Evolutionary conservation across 1,140 invertebrate species (phyloP), one percentile per base, ranked within the genome.

Genomic region (Ceratina japonica): DNA sequence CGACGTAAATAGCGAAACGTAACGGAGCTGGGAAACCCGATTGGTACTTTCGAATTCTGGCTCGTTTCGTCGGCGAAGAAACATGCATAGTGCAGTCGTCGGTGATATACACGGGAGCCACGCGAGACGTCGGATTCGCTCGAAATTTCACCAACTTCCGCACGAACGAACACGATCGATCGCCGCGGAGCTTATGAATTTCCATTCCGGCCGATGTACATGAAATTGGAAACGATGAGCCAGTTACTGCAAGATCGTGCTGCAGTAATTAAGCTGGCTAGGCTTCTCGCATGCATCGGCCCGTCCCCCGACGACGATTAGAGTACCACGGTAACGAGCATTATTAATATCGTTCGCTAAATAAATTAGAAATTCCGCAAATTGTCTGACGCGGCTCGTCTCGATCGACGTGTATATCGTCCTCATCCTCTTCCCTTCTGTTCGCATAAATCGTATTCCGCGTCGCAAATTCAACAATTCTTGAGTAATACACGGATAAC

Each of bases 201-300:
- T 27, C 18, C 75, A 20, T 68, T 56, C 10, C 66, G 8, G 54
- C 15, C 22, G 58, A 20, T 44, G 58, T 18, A 31, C 75, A 37
- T 24, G 59, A 65, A 58, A 78, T 79, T 61, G 59, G 54, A 59
- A 79, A 54, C 54, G 73, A 62, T 3, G 24, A 74, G 56, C 31
- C 49, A 52, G 44, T 79, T 75, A 31, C 78, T 63, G 78, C 78
- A 76, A 69, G 73, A 76, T 71, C 31, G 24, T 44, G 68, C 68
- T 52, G 75, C 75, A 78, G 75, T 79, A 71, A 79, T 78, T 81
- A 78, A 81, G 66, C 51, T 24, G 24, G 24, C 58, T 44, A 18
- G 15, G 20, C 5, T 24, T 37, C 49, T 27, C 52, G 56, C 52
- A 77, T 49, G 51, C 75, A 69, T 31, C 56, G 58, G 24, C 24